phyloP scores from a whole-genome alignment of 2,888 invertebrate genomes.

The Heliconius aoede region DNA sequence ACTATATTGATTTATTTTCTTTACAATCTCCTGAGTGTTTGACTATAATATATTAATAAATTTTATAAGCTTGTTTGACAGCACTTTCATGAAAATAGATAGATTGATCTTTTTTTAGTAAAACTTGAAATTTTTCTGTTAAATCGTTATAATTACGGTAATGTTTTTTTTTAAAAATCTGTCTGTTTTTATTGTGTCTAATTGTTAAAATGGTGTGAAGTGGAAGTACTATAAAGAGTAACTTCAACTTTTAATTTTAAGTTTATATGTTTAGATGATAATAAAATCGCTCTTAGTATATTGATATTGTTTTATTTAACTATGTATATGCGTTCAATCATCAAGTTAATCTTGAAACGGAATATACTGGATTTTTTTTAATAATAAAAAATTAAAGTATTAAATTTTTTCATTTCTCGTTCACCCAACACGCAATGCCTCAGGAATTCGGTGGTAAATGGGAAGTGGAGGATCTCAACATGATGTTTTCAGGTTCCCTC shows the following conservation, averaged over 20 bases:
- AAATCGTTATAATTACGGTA: constrained; percentile 10
- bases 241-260: constrained; percentile 33
- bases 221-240: constrained; percentile 29
- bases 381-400: too few relatives aligned
- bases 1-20: not conserved
- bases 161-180: constrained; percentile 20
- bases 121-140: constrained; percentile 4
- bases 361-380: not conserved
- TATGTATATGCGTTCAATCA: not conserved
- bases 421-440: too few relatives aligned
- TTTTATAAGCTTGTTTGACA: constrained; percentile 5
- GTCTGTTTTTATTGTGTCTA: constrained; percentile 24
- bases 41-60: constrained; percentile 10
- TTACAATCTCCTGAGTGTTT: constrained; percentile 17
- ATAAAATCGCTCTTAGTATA: constrained; percentile 43
- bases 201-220: constrained; percentile 20
- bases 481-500: too few relatives aligned
- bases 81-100: constrained; percentile 23
- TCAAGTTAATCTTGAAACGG: not conserved
- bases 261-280: constrained; percentile 35
- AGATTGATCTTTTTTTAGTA: constrained; percentile 10
- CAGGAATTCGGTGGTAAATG: too few relatives aligned
- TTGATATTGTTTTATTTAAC: constrained; percentile 30
- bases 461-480: too few relatives aligned
- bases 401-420: too few relatives aligned